Evolutionary conservation across 2,888 invertebrate species (phyloP), one percentile per base, ranked within the genome.

Genomic region (Hydraecia micacea): DNA sequence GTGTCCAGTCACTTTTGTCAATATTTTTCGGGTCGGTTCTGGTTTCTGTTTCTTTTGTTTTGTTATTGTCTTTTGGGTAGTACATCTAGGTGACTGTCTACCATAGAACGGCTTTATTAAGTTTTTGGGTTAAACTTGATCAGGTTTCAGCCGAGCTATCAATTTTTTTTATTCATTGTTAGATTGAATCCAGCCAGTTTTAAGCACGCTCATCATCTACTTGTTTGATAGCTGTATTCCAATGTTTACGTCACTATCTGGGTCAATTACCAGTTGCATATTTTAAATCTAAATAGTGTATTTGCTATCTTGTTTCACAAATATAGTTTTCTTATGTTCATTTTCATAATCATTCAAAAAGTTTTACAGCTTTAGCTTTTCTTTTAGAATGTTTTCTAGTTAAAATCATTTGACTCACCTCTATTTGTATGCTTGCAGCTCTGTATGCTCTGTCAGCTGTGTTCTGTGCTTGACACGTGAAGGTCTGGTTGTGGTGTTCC

Each of bases 381-480:
- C 0, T 46, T 7, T 46, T 13, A 28, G 11, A 46, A 46, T 46
- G 15, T 46, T 46, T 46, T 46, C 46, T 46, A 46, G 46, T 46
- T 46, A 15, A 46, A 46, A 46, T 46, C 46, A 46, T 46, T 46
- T 46, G 42, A 76, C 97, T 97, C 90, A 98, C 98, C 97, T 99
- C 98, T 75, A 99, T 97, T 83, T 98, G 97, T 81, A 99, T 97
- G 94, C 98, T 98, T 13, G 98, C 98, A 75, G 98, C 98, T 91
- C 98, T 97, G 91, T 99, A 98, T 8, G 98, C 98, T 84, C 98
- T 97, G 93, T 99, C 98, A 13, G 99, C 99, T 1, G 98, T 98
- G 92, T 99, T 99, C 94, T 98, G 98, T 73, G 98, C 99, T 97
- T 98, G 98, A 93, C 99, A 99, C 52, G 98, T 98, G 92, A 99